A percentile compares a stretch with the other conserved stretches of the same genome.
Conservation (phyloP, 2,888 invertebrate species). For the Pristionchus maxplancki region DNA sequence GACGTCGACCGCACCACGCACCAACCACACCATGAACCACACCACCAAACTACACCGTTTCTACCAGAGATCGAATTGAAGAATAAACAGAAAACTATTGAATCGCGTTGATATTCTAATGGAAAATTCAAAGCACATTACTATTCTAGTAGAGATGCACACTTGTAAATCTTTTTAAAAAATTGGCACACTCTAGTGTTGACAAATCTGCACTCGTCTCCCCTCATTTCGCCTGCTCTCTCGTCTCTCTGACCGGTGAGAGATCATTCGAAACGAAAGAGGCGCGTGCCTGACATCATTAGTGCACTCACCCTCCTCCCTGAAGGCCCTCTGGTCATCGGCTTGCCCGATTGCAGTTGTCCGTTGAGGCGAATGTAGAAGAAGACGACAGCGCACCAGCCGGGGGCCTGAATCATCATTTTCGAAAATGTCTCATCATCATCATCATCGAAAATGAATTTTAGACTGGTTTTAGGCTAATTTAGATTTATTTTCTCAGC, state of each 20-base stretch:
- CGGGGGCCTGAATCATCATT: conserved; percentile 61
- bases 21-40: neutral
- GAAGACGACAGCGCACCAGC: conserved; percentile 70
- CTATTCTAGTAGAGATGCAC: no score
- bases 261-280: no score
- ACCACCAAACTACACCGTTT: neutral
- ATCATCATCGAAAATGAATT: no score
- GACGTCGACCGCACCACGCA: conserved; percentile 14
- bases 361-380: conserved; percentile 73
- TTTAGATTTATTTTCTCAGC: no score
- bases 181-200: no score
- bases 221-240: no score
- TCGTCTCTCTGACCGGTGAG: no score
- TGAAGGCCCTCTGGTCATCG: conserved; percentile 47
- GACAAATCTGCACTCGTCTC: no score
- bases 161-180: no score
- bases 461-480: no score
- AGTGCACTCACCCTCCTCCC: conserved; percentile 12
- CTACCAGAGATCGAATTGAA: conserved; percentile 23
- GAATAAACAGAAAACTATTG: conserved; percentile 29
- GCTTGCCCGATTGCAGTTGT: conserved; percentile 65
- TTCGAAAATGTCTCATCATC: no score
- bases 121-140: neutral
- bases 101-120: neutral
- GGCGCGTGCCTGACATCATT: no score